Evolutionary conservation across 92 coral and sea anemone genomes (phyloP).

Genomic region (Pocillopora grandis): DNA sequence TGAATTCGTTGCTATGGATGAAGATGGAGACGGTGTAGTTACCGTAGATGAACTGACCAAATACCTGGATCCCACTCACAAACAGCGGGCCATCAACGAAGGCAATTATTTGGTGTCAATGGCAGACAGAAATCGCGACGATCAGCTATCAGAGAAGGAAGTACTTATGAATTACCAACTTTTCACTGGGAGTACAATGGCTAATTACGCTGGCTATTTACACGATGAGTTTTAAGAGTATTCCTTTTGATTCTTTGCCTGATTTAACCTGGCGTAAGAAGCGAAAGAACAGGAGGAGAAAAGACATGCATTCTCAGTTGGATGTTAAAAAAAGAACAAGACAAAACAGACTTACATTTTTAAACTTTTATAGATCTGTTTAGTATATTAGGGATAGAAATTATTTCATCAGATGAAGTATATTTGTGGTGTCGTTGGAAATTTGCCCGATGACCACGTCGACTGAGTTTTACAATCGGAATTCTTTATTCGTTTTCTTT

Average conservation of each 20-base stretch:
- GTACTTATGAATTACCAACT: constrained; percentile 89
- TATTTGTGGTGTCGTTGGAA: too few species aligned
- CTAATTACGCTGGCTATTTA: constrained; percentile 73
- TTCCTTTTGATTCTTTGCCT: neutral
- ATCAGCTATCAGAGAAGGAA: constrained; percentile 75
- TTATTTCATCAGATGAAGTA: too few species aligned
- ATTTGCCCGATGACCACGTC: too few species aligned
- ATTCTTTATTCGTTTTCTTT: too few species aligned
- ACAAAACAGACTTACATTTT: too few species aligned
- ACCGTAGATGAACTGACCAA: constrained; percentile 68
- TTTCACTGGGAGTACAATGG: constrained; percentile 93
- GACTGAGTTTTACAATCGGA: too few species aligned
- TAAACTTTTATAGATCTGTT: too few species aligned
- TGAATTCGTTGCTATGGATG: constrained; percentile 82
- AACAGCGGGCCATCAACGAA: constrained; percentile 90
- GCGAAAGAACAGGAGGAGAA: too few species aligned
- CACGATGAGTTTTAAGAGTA: constrained; percentile 88
- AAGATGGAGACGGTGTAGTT: constrained; percentile 75
- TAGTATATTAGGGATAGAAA: too few species aligned
- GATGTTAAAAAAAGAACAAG: too few species aligned
- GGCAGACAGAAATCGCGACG: constrained; percentile 80
- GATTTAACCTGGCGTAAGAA: neutral
- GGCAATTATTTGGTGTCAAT: constrained; percentile 78
- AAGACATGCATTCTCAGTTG: too few species aligned
- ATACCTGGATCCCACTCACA: constrained; percentile 87